Percentiles rank a stretch among this genome's conserved stretches.
These are phyloP conservation scores for Perdita meconis DNA, from an alignment of 2,888 invertebrate species.

Conservation along the genomic window DNA sequence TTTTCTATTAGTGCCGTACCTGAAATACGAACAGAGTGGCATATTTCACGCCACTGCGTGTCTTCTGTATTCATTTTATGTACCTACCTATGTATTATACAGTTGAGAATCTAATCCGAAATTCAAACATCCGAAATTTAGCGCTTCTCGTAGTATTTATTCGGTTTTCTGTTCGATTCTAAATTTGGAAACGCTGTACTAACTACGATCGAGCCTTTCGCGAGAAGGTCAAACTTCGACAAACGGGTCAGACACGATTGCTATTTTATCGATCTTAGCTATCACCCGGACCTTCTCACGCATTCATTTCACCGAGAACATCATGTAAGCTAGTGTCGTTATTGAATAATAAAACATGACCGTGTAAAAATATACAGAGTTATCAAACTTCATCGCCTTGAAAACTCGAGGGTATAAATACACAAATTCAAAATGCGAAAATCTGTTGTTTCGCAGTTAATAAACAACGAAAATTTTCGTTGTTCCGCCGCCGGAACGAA, in stretches of 20 bases:
- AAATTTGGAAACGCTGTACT: not conserved
- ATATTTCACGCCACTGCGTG: too few species aligned
- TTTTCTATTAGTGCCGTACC: too few species aligned
- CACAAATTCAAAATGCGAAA: too few species aligned
- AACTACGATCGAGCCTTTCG: conserved; percentile 8
- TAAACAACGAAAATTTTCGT: too few species aligned
- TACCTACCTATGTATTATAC: too few species aligned
- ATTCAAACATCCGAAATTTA: too few species aligned
- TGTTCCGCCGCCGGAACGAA: too few species aligned
- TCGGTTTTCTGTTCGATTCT: not conserved
- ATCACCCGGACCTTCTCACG: conserved; percentile 10
- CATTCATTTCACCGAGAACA: conserved; percentile 21
- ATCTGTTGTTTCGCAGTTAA: too few species aligned
- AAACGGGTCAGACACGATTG: conserved; percentile 34
- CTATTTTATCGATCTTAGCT: conserved; percentile 47
- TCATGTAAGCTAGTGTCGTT: conserved; percentile 3
- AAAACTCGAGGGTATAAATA: not conserved
- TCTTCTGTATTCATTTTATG: too few species aligned
- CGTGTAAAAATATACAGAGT: not conserved
- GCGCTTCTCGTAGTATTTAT: too few species aligned
- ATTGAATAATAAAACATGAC: conserved; percentile 13
- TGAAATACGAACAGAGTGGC: too few species aligned
- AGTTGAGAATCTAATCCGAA: too few species aligned
- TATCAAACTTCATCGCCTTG: not conserved
- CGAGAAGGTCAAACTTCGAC: conserved; percentile 44